A percentile compares a stretch with the other conserved stretches of the same genome.
phyloP scores from a whole-genome alignment of 1,140 invertebrate species.

The Cyclargus thomasi region DNA sequence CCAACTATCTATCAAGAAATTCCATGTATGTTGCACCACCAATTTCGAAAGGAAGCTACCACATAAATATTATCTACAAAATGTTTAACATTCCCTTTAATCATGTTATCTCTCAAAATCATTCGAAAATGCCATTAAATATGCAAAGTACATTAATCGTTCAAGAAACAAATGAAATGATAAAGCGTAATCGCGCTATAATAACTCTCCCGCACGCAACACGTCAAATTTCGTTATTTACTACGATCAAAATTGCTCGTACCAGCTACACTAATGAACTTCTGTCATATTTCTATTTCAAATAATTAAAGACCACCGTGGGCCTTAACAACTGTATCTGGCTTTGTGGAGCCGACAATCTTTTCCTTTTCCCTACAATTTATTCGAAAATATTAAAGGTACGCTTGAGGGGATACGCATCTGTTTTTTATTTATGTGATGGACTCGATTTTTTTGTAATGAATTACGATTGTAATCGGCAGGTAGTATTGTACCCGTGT shows the following conservation, averaged over 20 bases:
- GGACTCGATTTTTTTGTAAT: conserved; percentile 7
- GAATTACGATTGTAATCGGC: conserved; percentile 4
- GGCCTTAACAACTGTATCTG: conserved; percentile 58
- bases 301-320: conserved; percentile 69
- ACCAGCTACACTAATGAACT: conserved; percentile 52
- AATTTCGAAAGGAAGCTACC: neutral
- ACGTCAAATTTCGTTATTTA: conserved; percentile 49
- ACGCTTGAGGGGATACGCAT: conserved; percentile 45
- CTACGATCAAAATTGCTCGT: conserved; percentile 42
- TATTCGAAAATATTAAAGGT: conserved; percentile 56
- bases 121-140: conserved; percentile 1
- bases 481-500: neutral
- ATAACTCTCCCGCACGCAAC: conserved; percentile 27
- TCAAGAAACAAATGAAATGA: conserved; percentile 21
- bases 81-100: neutral
- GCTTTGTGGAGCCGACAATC: conserved; percentile 62
- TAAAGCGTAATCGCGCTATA: conserved; percentile 17
- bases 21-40: too few relatives aligned
- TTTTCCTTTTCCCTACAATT: conserved; percentile 53
- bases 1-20: too few relatives aligned
- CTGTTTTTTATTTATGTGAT: conserved; percentile 67
- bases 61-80: neutral
- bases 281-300: conserved; percentile 63
- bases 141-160: conserved; percentile 12
- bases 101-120: neutral